Percentiles rank a stretch among this genome's conserved stretches.
These are phyloP conservation scores for Linnaemya tessellans DNA, from an alignment of 2,888 invertebrate species.

Conservation along the genomic window DNA sequence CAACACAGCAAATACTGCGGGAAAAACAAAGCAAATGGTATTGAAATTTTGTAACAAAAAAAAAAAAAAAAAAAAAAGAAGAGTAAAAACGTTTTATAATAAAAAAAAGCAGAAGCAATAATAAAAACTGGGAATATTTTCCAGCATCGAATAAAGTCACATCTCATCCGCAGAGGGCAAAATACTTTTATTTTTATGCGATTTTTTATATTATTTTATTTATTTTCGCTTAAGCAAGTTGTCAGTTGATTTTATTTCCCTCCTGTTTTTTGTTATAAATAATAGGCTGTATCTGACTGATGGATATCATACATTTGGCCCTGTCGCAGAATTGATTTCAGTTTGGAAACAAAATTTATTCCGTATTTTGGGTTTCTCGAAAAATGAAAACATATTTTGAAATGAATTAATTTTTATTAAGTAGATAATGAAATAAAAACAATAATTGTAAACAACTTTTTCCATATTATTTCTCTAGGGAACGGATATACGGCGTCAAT, in stretches of 20 bases:
- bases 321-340: too few species aligned
- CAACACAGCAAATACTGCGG: conserved; percentile 19
- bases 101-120: neutral
- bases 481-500: too few species aligned
- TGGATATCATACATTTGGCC: neutral
- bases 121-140: conserved; percentile 12
- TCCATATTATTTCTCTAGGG: too few species aligned
- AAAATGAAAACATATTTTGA: too few species aligned
- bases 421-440: too few species aligned
- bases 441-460: too few species aligned
- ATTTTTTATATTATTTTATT: conserved; percentile 16
- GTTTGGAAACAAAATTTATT: too few species aligned
- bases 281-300: neutral
- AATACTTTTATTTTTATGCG: conserved; percentile 16
- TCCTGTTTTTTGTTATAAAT: neutral
- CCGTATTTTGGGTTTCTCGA: too few species aligned
- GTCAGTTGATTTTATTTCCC: neutral
- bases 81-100: conserved; percentile 1
- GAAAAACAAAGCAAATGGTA: conserved; percentile 12
- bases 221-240: conserved; percentile 39
- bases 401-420: too few species aligned
- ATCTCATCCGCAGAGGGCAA: conserved; percentile 35
- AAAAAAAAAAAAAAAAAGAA: conserved; percentile 9
- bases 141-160: conserved; percentile 21
- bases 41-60: conserved; percentile 32